Base-by-base conservation (phyloP, 2,888 invertebrate species). In the Steinernema carpocapsae region DNA sequence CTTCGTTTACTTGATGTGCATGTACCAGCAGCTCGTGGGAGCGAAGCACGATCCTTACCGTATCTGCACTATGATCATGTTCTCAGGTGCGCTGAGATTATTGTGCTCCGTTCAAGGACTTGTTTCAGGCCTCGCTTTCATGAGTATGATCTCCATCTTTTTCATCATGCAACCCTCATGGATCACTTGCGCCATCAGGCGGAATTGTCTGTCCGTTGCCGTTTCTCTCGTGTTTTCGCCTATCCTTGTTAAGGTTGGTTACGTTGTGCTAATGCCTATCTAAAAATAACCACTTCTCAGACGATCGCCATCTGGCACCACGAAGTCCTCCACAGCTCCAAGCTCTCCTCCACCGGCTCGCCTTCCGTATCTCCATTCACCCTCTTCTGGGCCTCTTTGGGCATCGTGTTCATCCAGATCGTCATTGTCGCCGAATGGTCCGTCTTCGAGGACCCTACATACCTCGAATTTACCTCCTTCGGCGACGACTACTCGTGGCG, bases 161-260 rank as follows among this genome's bases (percentile, higher is more conserved):
- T 85, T 85, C 70, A 77, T 84, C 12, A 84, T 83, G 71, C 79
- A 78, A 7, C 84, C 85, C 0, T 83, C 83, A 24, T 56, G 78
- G 24, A 73, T 83, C 29, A 80, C 83, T 19, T 85, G 85, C 71
- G 72, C 79, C 0, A 52, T 81, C 0, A 70, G 84, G 24, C 73
- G 81, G 74, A 74, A 79, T 22, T 74, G 79, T 48, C 79, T 85
- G 73, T 80, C 82, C 6, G 77, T 83, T n/a, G 79, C 81, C 19
- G 73, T 84, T 37, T 73, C 81, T 51, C 75, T 76, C 45, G 78
- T 82, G 19, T 78, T 81, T 51, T 80, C 81, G n/a, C 84, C 85
- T 10, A 72, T 84, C 4, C 78, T 83, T 51, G 83, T 85, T 12
- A 83, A 81, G 76, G 81, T 79, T 32, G n/a, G 73, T 37, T 37